These are phyloP conservation scores for Lagopus leucura DNA, from an alignment of 2,113 vertebrate species.

Conservation along the genomic window DNA sequence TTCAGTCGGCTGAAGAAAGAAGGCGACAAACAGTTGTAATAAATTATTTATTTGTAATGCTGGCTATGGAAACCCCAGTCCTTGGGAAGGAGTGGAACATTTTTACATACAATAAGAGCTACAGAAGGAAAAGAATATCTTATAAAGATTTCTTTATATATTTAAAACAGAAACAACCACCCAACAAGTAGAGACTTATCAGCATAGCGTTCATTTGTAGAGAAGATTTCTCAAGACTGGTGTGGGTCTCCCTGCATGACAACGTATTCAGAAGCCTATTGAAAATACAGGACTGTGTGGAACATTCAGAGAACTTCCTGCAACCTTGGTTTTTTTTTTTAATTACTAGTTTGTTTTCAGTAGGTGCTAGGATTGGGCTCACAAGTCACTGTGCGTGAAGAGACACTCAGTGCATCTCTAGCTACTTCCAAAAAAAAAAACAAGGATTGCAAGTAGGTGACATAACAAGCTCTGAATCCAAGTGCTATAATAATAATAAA, in stretches of 20 bases:
- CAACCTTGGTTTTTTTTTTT: slow-evolving; percentile 71
- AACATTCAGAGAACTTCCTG: slow-evolving; percentile 83
- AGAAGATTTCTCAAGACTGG: slow-evolving; percentile 87
- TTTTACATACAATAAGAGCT: slow-evolving; percentile 83
- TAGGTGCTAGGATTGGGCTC: slow-evolving; percentile 94
- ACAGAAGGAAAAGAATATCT: slow-evolving; percentile 84
- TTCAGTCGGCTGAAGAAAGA: slow-evolving; percentile 99
- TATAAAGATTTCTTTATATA: slow-evolving; percentile 85
- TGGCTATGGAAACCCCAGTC: slow-evolving; percentile 83
- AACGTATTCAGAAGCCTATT: slow-evolving; percentile 79
- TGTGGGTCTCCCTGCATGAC: slow-evolving; percentile 93
- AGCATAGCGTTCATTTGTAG: slow-evolving; percentile 87
- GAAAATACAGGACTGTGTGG: slow-evolving; percentile 75
- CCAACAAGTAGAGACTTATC: slow-evolving; percentile 77
- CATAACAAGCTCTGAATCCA: slow-evolving; percentile 88
- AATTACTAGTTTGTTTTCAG: slow-evolving; percentile 72
- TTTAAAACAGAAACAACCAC: slow-evolving; percentile 72
- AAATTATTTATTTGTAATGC: slow-evolving; percentile 81
- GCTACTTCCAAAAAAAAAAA: slow-evolving; percentile 56
- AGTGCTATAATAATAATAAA: slow-evolving; percentile 94
- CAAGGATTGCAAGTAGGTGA: slow-evolving; percentile 82
- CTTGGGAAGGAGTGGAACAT: slow-evolving; percentile 80
- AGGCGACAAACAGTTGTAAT: slow-evolving; percentile 98
- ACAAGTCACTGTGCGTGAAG: slow-evolving; percentile 89
- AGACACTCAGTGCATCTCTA: slow-evolving; percentile 74